These are phyloP conservation scores for Phalacrocorax pelagicus DNA, from an alignment of 2,113 vertebrate species.

Conservation along the genomic window DNA sequence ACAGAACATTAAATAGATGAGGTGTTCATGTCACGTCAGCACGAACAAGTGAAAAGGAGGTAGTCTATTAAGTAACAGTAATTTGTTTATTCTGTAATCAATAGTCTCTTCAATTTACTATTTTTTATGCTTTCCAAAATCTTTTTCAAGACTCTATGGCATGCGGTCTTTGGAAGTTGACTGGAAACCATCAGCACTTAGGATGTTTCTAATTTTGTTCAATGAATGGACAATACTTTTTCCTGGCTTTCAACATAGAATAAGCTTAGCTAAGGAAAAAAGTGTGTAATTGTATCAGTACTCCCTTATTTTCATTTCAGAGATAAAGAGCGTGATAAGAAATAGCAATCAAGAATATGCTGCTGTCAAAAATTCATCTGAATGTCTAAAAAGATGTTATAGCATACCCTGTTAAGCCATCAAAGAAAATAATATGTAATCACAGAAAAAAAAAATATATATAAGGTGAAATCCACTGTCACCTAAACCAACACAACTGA, in stretches of 20 bases:
- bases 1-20: neutral
- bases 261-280: neutral
- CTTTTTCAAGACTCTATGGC: neutral
- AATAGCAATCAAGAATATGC: neutral
- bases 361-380: neutral
- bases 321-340: neutral
- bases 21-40: accelerated
- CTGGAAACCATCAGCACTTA: neutral
- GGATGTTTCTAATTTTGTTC: neutral
- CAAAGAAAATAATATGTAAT: neutral
- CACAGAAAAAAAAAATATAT: neutral
- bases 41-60: neutral
- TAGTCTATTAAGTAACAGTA: neutral
- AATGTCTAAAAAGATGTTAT: neutral
- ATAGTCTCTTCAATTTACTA: neutral
- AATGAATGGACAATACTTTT: neutral
- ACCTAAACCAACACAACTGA: neutral
- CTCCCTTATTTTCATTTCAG: neutral
- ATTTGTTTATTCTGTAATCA: neutral
- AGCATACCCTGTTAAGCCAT: neutral
- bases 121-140: neutral
- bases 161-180: neutral
- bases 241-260: neutral
- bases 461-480: neutral
- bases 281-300: neutral